These are phyloP conservation scores for Synergus umbraculus DNA, from an alignment of 2,888 invertebrate genomes.

Conservation along the genomic window DNA sequence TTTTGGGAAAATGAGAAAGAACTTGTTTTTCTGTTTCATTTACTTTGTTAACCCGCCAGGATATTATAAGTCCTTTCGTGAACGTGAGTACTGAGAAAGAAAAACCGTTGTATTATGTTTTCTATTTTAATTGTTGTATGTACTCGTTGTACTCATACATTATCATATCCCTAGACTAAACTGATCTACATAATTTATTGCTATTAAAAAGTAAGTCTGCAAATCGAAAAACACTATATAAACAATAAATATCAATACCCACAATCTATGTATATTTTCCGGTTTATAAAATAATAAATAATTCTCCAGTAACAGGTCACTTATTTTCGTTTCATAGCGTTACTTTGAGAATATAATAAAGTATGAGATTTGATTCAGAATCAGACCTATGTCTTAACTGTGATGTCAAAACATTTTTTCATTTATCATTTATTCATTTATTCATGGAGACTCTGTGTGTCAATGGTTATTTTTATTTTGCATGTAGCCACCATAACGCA, in stretches of 20 bases:
- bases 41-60: slow-evolving; percentile 75
- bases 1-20: slow-evolving; percentile 3
- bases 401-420: neutral
- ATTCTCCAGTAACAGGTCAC: neutral
- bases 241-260: neutral
- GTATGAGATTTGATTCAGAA: no score
- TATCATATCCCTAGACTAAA: neutral
- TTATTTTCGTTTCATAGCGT: neutral
- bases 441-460: neutral
- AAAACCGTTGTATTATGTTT: slow-evolving; percentile 53
- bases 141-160: neutral
- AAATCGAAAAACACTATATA: neutral
- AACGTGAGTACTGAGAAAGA: slow-evolving; percentile 79
- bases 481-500: neutral
- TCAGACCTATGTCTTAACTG: neutral
- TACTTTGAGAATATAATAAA: no score
- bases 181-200: neutral
- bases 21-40: slow-evolving; percentile 73
- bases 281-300: neutral
- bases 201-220: neutral
- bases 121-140: slow-evolving; percentile 39
- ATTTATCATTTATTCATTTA: neutral
- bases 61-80: slow-evolving; percentile 78
- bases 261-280: neutral
- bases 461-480: neutral